These are phyloP conservation scores for Lycocorax pyrrhopterus DNA, from an alignment of 2,113 vertebrate genomes.

Conservation along the genomic window DNA sequence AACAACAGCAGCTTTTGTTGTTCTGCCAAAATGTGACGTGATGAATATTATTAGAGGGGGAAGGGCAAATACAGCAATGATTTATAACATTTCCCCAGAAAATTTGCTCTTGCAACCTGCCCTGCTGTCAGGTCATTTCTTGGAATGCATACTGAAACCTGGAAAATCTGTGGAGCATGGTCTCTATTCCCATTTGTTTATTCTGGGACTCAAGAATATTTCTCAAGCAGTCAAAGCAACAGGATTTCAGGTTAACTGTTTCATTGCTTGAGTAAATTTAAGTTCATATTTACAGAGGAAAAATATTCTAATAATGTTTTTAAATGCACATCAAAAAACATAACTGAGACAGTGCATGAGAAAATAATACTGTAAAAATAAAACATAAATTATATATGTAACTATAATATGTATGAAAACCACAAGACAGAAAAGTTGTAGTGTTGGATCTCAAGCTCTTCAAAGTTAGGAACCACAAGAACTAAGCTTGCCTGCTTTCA, in stretches of 20 bases:
- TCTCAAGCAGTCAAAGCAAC: constrained; percentile 14
- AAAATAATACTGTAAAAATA: background rate
- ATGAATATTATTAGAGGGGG: background rate
- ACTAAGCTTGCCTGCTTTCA: background rate
- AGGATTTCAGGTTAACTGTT: constrained; percentile 43
- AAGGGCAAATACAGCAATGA: constrained; percentile 21
- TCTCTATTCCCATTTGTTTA: constrained; percentile 60
- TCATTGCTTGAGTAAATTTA: background rate
- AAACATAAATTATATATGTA: background rate
- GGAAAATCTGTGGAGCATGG: constrained; percentile 22
- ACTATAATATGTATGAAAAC: background rate
- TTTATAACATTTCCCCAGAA: constrained; percentile 12
- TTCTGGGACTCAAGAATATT: constrained; percentile 26
- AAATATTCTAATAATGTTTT: background rate
- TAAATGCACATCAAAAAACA: background rate
- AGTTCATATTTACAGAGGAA: background rate
- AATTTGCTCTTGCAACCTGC: constrained; percentile 38
- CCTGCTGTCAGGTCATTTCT: constrained; percentile 22
- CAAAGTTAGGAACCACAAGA: background rate
- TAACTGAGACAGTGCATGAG: background rate
- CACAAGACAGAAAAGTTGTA: background rate
- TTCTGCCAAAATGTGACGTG: constrained; percentile 18
- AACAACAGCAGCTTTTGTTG: constrained; percentile 21
- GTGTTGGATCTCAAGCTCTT: background rate
- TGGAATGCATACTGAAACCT: constrained; percentile 50